Base-by-base conservation (phyloP, 2,888 invertebrate species). In the Eupithecia centaureata region DNA sequence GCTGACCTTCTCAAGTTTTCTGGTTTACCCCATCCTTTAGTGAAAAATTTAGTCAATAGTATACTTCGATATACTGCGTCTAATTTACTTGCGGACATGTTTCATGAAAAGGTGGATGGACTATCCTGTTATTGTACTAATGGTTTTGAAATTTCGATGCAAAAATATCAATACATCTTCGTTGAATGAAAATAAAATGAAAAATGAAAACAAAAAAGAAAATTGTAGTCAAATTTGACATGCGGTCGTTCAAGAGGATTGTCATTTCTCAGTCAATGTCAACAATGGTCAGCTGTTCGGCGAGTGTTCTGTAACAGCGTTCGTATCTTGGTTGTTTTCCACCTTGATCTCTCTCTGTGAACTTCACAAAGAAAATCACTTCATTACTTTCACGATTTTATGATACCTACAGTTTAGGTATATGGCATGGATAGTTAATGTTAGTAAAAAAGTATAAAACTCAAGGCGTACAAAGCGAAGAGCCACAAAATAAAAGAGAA, bases 1-100 rank as follows among this genome's bases (percentile, higher is more conserved):
- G 67, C 78, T 84, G 81, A 97, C 98, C 96, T 96, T 90, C 96
- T 95, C 67, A 99, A 94, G 87, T 97, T 97, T 80, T 98, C 97
- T 28, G 99, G 98, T 84, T 97, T 96, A 7, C 99, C 99, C 99
- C 99, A 99, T 80, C 99, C 99, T 94, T 98, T 97, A 1, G 97
- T 97, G 84, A 99, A 99, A 88, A 99, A 98, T 88, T 96, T 97
- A 1, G 97, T 97, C 67, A 98, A 93, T 66, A 99, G 94, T 83
- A 99, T 94, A 85, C 96, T 96, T 76, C 98, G 94, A 86, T 98
- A 99, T 63, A 97, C 94, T 70, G 96, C 95, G 86, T 97, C 97
- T 79, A 97, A 89, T 80, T 92, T 94, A 80, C 95, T 95, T 66
- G 94, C 89, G 74, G 94, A 93, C 95, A 95, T 95, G 80, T 82